A percentile compares a stretch with the other conserved stretches of the same genome.
phyloP scores from a whole-genome alignment of 2,888 invertebrate species.

The Willowsia nigromaculata region DNA sequence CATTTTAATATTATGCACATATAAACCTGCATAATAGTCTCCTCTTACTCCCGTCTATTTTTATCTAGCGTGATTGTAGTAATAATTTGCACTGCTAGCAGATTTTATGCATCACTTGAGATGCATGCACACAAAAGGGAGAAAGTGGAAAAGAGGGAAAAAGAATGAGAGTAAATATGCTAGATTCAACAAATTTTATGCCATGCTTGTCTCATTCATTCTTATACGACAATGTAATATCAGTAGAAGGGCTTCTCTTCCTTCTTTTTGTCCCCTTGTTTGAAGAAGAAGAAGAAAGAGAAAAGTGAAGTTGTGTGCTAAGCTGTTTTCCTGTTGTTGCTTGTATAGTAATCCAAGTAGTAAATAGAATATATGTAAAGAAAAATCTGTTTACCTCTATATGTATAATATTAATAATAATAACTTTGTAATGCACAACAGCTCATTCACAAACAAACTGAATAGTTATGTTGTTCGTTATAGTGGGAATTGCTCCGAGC shows the following conservation, averaged over 20 bases:
- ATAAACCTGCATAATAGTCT: not conserved
- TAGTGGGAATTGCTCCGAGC: conserved; percentile 30
- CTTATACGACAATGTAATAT: conserved; percentile 44
- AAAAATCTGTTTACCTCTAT: not conserved
- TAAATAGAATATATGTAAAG: conserved; percentile 21
- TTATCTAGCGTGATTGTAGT: conserved; percentile 54
- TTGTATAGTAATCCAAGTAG: not conserved
- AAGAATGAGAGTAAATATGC: conserved; percentile 62
- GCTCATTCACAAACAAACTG: conserved; percentile 31
- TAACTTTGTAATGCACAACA: not conserved
- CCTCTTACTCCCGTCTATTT: not conserved
- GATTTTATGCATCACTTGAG: conserved; percentile 70
- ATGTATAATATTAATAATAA: conserved; percentile 20
- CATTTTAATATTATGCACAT: not conserved
- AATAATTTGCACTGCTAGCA: conserved; percentile 69
- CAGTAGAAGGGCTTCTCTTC: not conserved
- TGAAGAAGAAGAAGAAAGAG: no score
- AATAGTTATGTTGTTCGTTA: conserved; percentile 25
- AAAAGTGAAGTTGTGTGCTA: conserved; percentile 10
- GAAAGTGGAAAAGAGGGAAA: conserved; percentile 34
- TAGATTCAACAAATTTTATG: conserved; percentile 68
- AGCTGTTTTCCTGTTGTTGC: not conserved
- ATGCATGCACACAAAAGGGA: conserved; percentile 47
- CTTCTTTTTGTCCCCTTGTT: conserved; percentile 22
- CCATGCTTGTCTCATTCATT: conserved; percentile 49